Evolutionary conservation across 2,888 invertebrate species (phyloP).

Genomic region (Minunthozetes semirufus): DNA sequence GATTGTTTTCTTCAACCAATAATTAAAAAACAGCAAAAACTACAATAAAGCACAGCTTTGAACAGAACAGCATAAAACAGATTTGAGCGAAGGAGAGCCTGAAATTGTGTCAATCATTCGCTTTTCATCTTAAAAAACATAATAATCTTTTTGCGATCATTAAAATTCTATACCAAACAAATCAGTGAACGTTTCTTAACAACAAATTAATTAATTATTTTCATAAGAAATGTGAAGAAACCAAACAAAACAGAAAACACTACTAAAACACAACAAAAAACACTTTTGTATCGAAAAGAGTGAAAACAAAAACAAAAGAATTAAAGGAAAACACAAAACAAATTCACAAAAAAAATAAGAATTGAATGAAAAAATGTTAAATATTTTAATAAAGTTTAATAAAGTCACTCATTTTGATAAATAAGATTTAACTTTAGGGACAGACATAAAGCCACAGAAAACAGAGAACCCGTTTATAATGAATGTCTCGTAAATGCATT

Average conservation of each 20-base stretch:
- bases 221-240: not conserved
- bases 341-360: no score
- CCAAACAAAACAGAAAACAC: no score
- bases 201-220: not conserved
- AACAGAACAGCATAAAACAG: not conserved
- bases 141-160: not conserved
- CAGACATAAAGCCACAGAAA: not conserved
- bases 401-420: no score
- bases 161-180: not conserved
- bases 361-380: not conserved
- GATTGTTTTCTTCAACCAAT: constrained; percentile 13
- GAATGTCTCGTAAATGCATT: constrained; percentile 4
- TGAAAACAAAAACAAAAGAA: not conserved
- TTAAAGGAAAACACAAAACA: not conserved
- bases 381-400: constrained; percentile 25
- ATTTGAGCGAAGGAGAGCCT: not conserved
- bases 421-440: not conserved
- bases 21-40: not conserved
- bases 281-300: not conserved
- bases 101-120: constrained; percentile 24
- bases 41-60: not conserved
- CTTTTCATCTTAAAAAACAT: constrained; percentile 1
- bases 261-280: not conserved
- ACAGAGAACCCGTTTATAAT: constrained; percentile 16
- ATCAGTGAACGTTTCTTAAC: not conserved